These are phyloP conservation scores for Atethmia centrago DNA, from an alignment of 2,888 invertebrate genomes.

Conservation along the genomic window DNA sequence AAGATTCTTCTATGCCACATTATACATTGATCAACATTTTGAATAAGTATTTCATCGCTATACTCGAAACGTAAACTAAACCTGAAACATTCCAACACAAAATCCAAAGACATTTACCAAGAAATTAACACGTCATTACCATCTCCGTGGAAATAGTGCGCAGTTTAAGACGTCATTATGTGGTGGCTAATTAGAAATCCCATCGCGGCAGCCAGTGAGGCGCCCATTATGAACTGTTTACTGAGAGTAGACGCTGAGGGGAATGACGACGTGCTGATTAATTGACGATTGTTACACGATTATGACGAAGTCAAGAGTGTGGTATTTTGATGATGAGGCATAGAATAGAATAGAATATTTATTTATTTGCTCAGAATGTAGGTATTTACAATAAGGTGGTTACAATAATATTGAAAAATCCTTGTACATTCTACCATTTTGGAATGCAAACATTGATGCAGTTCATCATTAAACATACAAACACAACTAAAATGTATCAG, in stretches of 20 bases:
- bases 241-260: conserved; percentile 16
- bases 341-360: too few relatives aligned
- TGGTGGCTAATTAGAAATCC: conserved; percentile 57
- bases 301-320: neutral
- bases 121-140: conserved; percentile 53
- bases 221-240: conserved; percentile 55
- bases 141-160: conserved; percentile 59
- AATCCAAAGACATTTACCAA: conserved; percentile 35
- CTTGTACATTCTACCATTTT: too few relatives aligned
- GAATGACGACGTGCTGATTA: conserved; percentile 23
- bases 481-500: too few relatives aligned
- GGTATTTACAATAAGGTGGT: too few relatives aligned
- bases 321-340: too few relatives aligned
- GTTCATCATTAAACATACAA: too few relatives aligned
- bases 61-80: neutral
- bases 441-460: too few relatives aligned
- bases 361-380: too few relatives aligned
- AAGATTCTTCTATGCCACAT: neutral
- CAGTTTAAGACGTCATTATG: conserved; percentile 57
- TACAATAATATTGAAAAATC: too few relatives aligned
- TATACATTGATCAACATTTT: neutral
- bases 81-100: neutral
- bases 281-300: conserved; percentile 31
- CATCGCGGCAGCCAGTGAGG: conserved; percentile 51
- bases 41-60: neutral